A percentile compares a stretch with the other conserved stretches of the same genome.
Evolutionary conservation across 2,797 vertebrate species (phyloP).

Genomic region (Sternarchorhynchus goeldii): DNA sequence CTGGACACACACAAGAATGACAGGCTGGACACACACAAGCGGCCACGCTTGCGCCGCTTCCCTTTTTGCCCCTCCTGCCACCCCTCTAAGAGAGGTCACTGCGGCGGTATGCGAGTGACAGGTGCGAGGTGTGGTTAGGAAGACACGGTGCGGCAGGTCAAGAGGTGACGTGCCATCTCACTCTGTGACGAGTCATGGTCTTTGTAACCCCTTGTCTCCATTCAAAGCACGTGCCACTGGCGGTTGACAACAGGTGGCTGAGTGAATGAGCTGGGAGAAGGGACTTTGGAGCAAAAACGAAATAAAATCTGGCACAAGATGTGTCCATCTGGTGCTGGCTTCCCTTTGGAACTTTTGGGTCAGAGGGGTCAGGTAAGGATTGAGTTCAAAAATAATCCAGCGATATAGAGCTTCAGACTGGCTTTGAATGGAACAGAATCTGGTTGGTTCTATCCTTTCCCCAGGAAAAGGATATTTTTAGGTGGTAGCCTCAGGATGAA

Average conservation of each 20-base stretch:
- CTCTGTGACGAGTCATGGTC: slow-evolving; percentile 28
- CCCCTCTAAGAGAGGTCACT: slow-evolving; percentile 44
- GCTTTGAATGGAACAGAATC: neutral
- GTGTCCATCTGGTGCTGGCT: neutral
- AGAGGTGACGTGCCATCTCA: slow-evolving; percentile 32
- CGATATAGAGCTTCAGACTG: neutral
- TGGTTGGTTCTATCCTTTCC: neutral
- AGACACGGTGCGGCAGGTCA: slow-evolving; percentile 36
- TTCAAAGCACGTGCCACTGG: slow-evolving; percentile 31
- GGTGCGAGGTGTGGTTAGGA: slow-evolving; percentile 26
- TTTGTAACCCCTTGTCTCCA: slow-evolving; percentile 42
- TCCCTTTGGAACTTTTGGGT: slow-evolving; percentile 8
- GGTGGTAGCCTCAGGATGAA: neutral
- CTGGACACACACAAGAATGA: slow-evolving; percentile 5
- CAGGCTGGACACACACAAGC: slow-evolving; percentile 7
- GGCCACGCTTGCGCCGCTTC: slow-evolving; percentile 14
- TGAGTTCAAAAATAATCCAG: neutral
- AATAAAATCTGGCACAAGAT: neutral
- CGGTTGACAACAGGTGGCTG: slow-evolving; percentile 27
- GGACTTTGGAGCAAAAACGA: neutral
- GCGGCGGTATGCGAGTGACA: slow-evolving; percentile 47
- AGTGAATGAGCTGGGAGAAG: slow-evolving; percentile 1
- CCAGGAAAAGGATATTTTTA: neutral
- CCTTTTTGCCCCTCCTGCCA: slow-evolving; percentile 32
- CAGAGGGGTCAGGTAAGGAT: slow-evolving; percentile 1